phyloP scores from a whole-genome alignment of 1,140 invertebrate genomes.

The Ridgeia piscesae region DNA sequence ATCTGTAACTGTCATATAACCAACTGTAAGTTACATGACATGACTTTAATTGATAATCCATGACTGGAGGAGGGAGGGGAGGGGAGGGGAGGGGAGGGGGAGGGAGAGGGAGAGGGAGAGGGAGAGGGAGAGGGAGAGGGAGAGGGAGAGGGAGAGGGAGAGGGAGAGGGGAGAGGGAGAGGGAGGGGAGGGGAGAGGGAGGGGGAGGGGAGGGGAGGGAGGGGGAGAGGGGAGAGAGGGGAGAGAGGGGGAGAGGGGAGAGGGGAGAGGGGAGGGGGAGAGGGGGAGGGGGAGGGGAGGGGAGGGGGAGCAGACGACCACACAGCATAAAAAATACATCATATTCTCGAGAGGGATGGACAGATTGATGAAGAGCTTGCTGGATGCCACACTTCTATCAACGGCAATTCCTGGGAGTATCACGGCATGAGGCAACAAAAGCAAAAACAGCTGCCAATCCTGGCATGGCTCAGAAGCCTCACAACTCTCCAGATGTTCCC shows the following conservation, averaged over 20 bases:
- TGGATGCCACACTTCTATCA: not conserved
- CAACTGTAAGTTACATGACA: no score
- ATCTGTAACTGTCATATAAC: not conserved
- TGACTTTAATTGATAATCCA: no score
- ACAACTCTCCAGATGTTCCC: not conserved
- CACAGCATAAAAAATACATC: not conserved
- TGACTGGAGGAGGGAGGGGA: no score
- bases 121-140: no score
- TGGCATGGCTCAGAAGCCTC: not conserved
- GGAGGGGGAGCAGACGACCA: not conserved
- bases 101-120: no score
- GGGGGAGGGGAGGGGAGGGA: no score
- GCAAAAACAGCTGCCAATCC: not conserved
- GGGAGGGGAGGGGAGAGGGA: no score
- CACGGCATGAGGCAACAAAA: not conserved
- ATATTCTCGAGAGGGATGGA: not conserved
- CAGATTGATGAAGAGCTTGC: not conserved
- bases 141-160: no score
- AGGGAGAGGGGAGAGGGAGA: no score
- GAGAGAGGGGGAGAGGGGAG: no score
- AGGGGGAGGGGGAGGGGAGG: not conserved
- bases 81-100: no score
- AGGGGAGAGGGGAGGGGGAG: not conserved
- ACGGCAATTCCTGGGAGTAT: not conserved
- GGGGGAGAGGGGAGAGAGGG: no score